Percentiles rank a stretch among this genome's conserved stretches.
phyloP scores from a whole-genome alignment of 64 coral and sea anemone species.

The Pocillopora verrucosa region DNA sequence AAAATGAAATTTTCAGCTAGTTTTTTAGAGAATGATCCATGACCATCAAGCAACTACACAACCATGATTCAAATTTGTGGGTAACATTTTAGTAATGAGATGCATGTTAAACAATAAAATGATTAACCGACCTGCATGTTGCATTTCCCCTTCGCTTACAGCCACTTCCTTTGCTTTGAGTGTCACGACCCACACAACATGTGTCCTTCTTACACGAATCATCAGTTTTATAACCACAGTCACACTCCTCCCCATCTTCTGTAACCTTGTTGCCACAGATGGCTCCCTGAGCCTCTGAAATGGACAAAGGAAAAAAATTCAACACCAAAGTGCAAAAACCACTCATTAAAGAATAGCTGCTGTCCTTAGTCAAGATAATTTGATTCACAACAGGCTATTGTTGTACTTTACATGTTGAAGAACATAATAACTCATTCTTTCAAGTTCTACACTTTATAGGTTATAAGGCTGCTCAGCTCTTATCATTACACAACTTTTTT shows the following conservation, averaged over 20 bases:
- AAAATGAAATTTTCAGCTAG: too few relatives aligned
- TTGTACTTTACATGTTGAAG: too few relatives aligned
- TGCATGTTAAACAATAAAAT: not conserved
- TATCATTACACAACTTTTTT: too few relatives aligned
- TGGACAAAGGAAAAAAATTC: not conserved
- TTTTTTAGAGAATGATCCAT: too few relatives aligned
- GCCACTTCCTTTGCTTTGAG: too few relatives aligned
- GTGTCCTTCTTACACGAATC: constrained; percentile 5
- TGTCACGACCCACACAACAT: constrained; percentile 54
- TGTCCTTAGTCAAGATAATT: too few relatives aligned
- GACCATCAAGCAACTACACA: too few relatives aligned
- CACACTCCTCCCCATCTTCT: constrained; percentile 79
- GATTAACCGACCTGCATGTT: constrained; percentile 72
- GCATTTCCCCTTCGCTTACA: constrained; percentile 15
- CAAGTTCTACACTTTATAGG: too few relatives aligned
- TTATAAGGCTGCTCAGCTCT: too few relatives aligned
- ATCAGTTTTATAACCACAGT: constrained; percentile 79
- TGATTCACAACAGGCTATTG: too few relatives aligned
- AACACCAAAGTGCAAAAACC: not conserved
- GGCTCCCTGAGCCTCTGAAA: constrained; percentile 56
- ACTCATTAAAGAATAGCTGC: not conserved
- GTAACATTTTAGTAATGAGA: not conserved
- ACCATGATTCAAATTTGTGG: too few relatives aligned
- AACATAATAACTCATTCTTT: too few relatives aligned
- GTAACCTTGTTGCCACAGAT: constrained; percentile 94